phyloP scores from a whole-genome alignment of 2,888 invertebrate genomes.

The Apomyelois bistriatella region DNA sequence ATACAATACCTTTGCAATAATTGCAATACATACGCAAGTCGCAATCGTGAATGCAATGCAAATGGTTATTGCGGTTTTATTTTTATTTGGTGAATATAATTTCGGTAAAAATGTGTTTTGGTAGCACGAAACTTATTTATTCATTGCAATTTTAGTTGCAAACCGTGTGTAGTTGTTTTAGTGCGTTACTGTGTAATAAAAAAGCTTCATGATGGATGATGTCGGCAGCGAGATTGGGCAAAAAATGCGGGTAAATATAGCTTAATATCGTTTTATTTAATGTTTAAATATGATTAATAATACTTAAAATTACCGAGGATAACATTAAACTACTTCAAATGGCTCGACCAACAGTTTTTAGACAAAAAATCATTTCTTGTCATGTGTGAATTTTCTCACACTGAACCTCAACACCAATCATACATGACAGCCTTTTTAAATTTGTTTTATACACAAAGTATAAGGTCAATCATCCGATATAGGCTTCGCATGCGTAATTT shows the following conservation, averaged over 20 bases:
- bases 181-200: slow-evolving; percentile 22
- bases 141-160: neutral
- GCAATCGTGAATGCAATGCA: neutral
- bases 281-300: neutral
- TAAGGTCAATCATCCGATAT: too few species aligned
- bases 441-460: too few species aligned
- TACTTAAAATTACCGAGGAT: neutral
- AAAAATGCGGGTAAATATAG: slow-evolving; percentile 87
- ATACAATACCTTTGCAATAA: too few species aligned
- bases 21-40: too few species aligned
- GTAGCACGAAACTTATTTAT: neutral
- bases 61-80: neutral
- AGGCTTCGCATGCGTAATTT: too few species aligned
- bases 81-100: neutral
- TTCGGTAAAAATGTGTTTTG: neutral
- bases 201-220: slow-evolving; percentile 81
- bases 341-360: too few species aligned
- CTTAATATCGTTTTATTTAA: slow-evolving; percentile 9
- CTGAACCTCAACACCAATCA: too few species aligned
- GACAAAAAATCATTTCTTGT: too few species aligned
- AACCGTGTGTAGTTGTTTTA: slow-evolving; percentile 11
- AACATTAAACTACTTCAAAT: neutral
- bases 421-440: too few species aligned
- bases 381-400: too few species aligned
- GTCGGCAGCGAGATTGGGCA: slow-evolving; percentile 92